phyloP scores from a whole-genome alignment of 1,140 invertebrate species.

The Drosophila littoralis region DNA sequence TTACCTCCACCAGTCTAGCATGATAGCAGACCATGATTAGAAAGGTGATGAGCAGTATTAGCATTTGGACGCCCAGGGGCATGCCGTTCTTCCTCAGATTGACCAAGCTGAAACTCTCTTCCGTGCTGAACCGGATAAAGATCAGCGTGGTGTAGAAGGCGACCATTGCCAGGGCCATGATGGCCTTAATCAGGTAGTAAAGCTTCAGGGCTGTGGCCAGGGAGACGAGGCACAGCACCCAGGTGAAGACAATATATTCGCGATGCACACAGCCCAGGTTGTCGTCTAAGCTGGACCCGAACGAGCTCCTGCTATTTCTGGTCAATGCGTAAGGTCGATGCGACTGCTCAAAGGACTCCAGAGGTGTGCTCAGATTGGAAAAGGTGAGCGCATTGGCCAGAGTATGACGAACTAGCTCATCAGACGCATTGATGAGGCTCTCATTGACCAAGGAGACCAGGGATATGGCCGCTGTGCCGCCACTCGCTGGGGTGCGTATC shows the following conservation, averaged over 20 bases:
- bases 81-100: conserved; percentile 85
- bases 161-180: conserved; percentile 91
- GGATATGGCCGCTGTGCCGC: conserved; percentile 29
- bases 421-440: conserved; percentile 57
- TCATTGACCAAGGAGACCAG: conserved; percentile 52
- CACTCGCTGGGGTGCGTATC: conserved; percentile 62
- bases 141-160: conserved; percentile 89
- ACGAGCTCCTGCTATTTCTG: conserved; percentile 28
- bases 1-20: conserved; percentile 92
- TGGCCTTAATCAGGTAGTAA: conserved; percentile 95
- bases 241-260: conserved; percentile 96
- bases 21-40: conserved; percentile 95
- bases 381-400: conserved; percentile 63
- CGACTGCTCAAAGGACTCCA: conserved; percentile 63
- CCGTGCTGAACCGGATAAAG: conserved; percentile 85
- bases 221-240: conserved; percentile 96
- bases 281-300: conserved; percentile 9
- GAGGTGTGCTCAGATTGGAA: conserved; percentile 35
- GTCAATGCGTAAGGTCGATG: conserved; percentile 48
- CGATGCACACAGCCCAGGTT: conserved; percentile 87
- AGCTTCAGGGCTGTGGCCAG: conserved; percentile 96
- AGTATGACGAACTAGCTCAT: conserved; percentile 62
- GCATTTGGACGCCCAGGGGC: conserved; percentile 90
- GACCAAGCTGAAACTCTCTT: conserved; percentile 57
- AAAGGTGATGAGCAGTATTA: conserved; percentile 92